A percentile compares a stretch with the other conserved stretches of the same genome.
Evolutionary conservation across 2,888 invertebrate species (phyloP).

Genomic region (Exephanes ischioxanthus): DNA sequence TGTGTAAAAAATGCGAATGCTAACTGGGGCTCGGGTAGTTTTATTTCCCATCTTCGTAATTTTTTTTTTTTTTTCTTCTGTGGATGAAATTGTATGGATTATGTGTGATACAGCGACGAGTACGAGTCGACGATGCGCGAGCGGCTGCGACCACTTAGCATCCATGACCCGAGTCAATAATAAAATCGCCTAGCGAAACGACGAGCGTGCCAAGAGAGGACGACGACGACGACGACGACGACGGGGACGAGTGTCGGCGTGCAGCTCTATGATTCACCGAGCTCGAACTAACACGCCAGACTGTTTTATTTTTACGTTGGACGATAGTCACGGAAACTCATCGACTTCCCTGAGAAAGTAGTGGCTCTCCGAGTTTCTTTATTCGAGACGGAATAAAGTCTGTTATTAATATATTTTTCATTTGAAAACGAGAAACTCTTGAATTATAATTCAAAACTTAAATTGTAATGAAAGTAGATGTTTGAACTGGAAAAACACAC

Average conservation of each 20-base stretch:
- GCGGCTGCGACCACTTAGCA: slow-evolving; percentile 62
- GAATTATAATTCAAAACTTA: background rate
- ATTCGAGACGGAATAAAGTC: background rate
- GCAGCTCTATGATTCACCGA: slow-evolving; percentile 54
- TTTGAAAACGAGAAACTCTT: background rate
- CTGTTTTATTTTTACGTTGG: slow-evolving; percentile 57
- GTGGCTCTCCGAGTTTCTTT: background rate
- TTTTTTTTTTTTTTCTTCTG: background rate
- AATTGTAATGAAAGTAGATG: background rate
- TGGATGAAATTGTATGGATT: background rate
- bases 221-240: slow-evolving; percentile 26
- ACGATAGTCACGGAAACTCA: slow-evolving; percentile 22
- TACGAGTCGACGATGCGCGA: slow-evolving; percentile 35
- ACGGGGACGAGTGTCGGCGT: background rate
- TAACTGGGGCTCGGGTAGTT: background rate
- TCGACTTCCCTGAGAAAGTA: slow-evolving; percentile 25
- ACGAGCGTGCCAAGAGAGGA: slow-evolving; percentile 75
- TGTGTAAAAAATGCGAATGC: slow-evolving; percentile 1
- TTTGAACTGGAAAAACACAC: too few species aligned
- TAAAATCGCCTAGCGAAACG: slow-evolving; percentile 73
- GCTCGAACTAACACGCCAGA: slow-evolving; percentile 30
- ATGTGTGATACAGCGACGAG: background rate
- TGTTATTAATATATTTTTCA: slow-evolving; percentile 6
- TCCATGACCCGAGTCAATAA: slow-evolving; percentile 78
- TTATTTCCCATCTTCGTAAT: background rate